Conservation (phyloP, 2,888 invertebrate species). For the Tipula unca region DNA sequence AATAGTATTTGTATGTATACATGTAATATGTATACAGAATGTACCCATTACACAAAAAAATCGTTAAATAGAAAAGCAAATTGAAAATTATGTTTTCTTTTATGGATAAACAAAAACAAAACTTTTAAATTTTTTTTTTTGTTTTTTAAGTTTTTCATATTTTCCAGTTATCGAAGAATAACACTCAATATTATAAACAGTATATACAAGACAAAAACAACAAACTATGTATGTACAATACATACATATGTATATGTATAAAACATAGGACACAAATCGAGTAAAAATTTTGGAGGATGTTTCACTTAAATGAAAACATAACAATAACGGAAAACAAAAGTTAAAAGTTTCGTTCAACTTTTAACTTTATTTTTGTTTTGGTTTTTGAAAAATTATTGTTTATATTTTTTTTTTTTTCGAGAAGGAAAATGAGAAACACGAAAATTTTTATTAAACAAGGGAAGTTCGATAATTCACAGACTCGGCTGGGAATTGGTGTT, state of each 20-base stretch:
- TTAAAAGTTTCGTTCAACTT: not conserved
- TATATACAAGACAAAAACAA: no score
- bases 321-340: not conserved
- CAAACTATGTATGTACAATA: no score
- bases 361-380: not conserved
- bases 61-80: not conserved
- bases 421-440: not conserved
- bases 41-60: not conserved
- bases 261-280: not conserved
- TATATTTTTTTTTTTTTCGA: not conserved
- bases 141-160: not conserved
- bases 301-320: not conserved
- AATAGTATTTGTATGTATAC: not conserved
- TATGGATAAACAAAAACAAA: not conserved
- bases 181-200: no score
- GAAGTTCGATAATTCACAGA: not conserved
- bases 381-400: not conserved
- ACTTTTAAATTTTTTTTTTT: no score
- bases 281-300: not conserved
- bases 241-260: no score
- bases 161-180: not conserved
- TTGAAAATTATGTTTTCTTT: not conserved
- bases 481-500: not conserved
- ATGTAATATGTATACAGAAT: not conserved
- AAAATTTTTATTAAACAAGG: not conserved